Evolutionary conservation across 2,888 invertebrate species (phyloP), one percentile per base, ranked within the genome.

Genomic region (Boloria euphrosyne): DNA sequence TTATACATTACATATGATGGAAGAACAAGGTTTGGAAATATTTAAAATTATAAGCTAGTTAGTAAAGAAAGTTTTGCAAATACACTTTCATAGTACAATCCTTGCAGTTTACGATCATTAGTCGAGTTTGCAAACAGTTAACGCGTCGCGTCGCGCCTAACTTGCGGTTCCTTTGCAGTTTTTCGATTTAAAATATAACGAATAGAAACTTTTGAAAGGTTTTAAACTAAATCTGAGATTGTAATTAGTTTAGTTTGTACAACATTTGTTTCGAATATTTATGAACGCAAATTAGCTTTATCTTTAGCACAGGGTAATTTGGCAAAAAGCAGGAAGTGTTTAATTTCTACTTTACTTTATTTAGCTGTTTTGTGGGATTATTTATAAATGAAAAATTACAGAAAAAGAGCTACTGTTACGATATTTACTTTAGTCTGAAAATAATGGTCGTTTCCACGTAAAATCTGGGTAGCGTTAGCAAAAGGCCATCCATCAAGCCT

Each of bases 111-210:
- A 74, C 75, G 80, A 80, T 85, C 79, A 81, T 84, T 83, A 85
- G 80, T 80, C 71, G 75, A 83, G 81, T 86, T 85, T 71, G 78
- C 78, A 76, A 81, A 81, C 79, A 79, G 79, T 83, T 82, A 82
- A 83, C 82, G 80, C 79, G 76, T 77, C 82, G 80, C 79, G 76
- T 77, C 72, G 75, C 72, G 70, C 67, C 76, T 75, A 79, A 82
- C 78, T 83, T 81, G 77, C 77, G 77, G 75, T 75, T 75, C 73
- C 77, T 81, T 79, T 82, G 79, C 78, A 80, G 79, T 80, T 82
- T 83, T 84, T 84, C 81, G 79, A 79, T 78, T 70, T 76, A 76
- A 75, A 78, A 80, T 75, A 74, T 75, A 75, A 76, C 77, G 74
- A 75, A 77, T 73, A 75, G 69, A 78, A 82, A 83, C 78, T 82